A percentile compares a stretch with the other conserved stretches of the same genome.
phyloP scores from a whole-genome alignment of 1,140 invertebrate genomes.

The Sarcophaga peregrina region DNA sequence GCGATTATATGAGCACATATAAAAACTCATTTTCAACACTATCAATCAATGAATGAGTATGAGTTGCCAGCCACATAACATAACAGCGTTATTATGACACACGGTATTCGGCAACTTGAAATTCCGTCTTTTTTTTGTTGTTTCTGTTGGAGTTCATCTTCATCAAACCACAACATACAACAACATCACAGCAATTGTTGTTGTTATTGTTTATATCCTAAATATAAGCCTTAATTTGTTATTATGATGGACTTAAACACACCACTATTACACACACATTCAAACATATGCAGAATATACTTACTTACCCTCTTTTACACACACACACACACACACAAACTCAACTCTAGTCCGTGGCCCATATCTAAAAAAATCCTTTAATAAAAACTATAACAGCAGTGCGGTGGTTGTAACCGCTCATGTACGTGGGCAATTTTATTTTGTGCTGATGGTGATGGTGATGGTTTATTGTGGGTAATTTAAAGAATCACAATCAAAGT shows the following conservation, averaged over 20 bases:
- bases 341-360: not conserved
- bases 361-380: too few relatives aligned
- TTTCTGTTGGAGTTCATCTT: not conserved
- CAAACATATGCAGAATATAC: not conserved
- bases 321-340: not conserved
- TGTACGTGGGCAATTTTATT: too few relatives aligned
- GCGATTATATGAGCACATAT: not conserved
- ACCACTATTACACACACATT: not conserved
- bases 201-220: constrained; percentile 10
- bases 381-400: too few relatives aligned
- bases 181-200: not conserved
- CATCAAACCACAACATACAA: not conserved
- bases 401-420: too few relatives aligned
- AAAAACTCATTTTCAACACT: constrained; percentile 38
- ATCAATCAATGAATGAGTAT: constrained; percentile 27
- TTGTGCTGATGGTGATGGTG: too few relatives aligned
- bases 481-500: not conserved
- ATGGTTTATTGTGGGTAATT: not conserved
- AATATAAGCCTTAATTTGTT: constrained; percentile 20
- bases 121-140: not conserved
- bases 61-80: too few relatives aligned
- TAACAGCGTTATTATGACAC: not conserved
- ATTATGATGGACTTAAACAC: constrained; percentile 9
- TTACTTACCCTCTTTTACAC: not conserved
- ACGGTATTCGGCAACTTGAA: not conserved